phyloP scores from a whole-genome alignment of 2,797 vertebrate species.

The Staurois parvus region DNA sequence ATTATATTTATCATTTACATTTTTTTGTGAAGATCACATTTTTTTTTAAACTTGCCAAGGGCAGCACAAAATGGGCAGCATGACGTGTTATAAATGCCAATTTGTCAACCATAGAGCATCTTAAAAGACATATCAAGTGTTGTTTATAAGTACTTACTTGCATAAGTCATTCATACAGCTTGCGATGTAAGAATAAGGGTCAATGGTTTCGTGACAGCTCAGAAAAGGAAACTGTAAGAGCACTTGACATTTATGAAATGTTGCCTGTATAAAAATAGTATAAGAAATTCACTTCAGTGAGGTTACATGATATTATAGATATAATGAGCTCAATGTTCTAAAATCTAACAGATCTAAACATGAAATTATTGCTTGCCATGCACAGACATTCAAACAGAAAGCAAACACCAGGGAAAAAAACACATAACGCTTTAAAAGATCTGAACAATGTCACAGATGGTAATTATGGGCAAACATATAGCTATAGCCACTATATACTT shows the following conservation, averaged over 20 bases:
- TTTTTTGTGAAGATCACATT: too few species aligned
- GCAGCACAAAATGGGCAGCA: too few species aligned
- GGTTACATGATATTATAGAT: neutral
- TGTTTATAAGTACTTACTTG: conserved; percentile 81
- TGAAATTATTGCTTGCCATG: neutral
- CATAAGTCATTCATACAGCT: conserved; percentile 97
- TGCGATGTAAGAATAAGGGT: conserved; percentile 96
- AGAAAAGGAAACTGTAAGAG: conserved; percentile 95
- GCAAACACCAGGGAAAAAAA: neutral
- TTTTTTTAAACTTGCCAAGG: too few species aligned
- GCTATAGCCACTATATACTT: neutral
- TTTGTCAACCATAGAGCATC: too few species aligned
- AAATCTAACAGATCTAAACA: neutral
- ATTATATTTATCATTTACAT: too few species aligned
- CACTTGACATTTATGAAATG: conserved; percentile 96
- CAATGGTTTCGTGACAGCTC: conserved; percentile 96
- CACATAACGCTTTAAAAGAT: neutral
- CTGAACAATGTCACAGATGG: neutral
- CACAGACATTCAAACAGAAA: neutral
- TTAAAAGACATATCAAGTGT: too few species aligned
- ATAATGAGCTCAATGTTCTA: neutral
- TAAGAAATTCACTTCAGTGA: neutral
- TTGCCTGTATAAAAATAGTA: conserved; percentile 77
- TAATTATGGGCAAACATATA: neutral
- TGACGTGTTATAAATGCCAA: too few species aligned